Conservation (phyloP, 2,113 vertebrate species). For the Rhinopithecus roxellana region DNA sequence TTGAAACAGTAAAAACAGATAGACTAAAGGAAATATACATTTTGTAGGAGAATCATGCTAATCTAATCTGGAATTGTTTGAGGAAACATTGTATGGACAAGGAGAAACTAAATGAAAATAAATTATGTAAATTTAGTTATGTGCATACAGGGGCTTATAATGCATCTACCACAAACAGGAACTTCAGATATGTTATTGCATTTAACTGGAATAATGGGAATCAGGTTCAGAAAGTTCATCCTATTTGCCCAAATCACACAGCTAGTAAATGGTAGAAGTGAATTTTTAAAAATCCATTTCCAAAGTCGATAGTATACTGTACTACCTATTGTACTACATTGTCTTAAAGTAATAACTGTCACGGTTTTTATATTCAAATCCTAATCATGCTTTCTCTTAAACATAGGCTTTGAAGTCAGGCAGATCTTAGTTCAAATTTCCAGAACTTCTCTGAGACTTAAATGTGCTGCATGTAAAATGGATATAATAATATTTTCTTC, state of each 20-base stretch:
- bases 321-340: neutral
- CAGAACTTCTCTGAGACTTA: neutral
- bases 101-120: neutral
- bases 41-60: neutral
- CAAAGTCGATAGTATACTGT: neutral
- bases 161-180: neutral
- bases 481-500: neutral
- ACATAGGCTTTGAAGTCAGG: neutral
- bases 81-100: neutral
- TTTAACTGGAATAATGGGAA: neutral
- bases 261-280: neutral
- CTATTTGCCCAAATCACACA: neutral
- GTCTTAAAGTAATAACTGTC: neutral
- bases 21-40: neutral
- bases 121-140: neutral
- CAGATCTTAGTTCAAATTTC: neutral
- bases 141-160: neutral
- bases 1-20: neutral
- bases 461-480: neutral
- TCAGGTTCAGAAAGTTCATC: neutral
- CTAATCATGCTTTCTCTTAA: neutral
- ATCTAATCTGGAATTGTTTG: neutral
- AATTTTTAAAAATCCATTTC: neutral
- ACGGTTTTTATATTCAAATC: neutral
- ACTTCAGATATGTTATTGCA: neutral